Evolutionary conservation across 2,888 invertebrate species (phyloP), one percentile per base, ranked within the genome.

Genomic region (Hanleya hanleyi): DNA sequence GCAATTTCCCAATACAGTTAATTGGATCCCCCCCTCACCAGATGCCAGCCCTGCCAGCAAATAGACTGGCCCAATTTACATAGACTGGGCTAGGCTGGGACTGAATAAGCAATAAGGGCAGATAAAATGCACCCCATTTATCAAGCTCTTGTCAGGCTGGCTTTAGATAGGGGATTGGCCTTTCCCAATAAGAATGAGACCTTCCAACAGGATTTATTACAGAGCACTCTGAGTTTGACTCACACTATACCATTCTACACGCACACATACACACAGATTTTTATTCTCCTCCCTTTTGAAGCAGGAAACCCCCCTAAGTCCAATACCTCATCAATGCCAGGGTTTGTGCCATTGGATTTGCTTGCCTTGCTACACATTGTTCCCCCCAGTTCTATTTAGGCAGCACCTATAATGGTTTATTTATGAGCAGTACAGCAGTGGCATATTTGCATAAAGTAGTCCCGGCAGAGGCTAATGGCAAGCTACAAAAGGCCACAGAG

Each of bases 41-140:
- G 57, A 57, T 57, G 57, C 57, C 9, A 32, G 22, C 29, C 15
- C 57, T 57, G 57, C 15, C 22, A 32, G 57, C 57, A 57, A 57
- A 57, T 57, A 57, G 57, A 57, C 57, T 57, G 57, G 57, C 29
- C 57, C 57, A 57, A 57, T 57, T 57, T 57, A 57, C 57, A 57
- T 57, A 57, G 22, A 26, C 57, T 22, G 57, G n/a, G 22, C 57
- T 4, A 32, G 32, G 29, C 57, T 57, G 18, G 57, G 57, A 32
- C 57, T 57, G 57, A 57, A 57, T 57, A 57, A 57, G 57, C 57
- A 57, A 57, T 57, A 57, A 57, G 57, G 57, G 57, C 57, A 57
- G 57, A 57, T 57, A 57, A 57, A 57, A 57, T 32, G 29, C 32
- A 57, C 29, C n/a, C 32, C 57, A 57, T 57, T 57, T 57, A 57